Percentiles rank a stretch among this genome's conserved stretches.
Evolutionary conservation across 1,140 invertebrate genomes (phyloP).

Genomic region (Heliconius eleuchia): DNA sequence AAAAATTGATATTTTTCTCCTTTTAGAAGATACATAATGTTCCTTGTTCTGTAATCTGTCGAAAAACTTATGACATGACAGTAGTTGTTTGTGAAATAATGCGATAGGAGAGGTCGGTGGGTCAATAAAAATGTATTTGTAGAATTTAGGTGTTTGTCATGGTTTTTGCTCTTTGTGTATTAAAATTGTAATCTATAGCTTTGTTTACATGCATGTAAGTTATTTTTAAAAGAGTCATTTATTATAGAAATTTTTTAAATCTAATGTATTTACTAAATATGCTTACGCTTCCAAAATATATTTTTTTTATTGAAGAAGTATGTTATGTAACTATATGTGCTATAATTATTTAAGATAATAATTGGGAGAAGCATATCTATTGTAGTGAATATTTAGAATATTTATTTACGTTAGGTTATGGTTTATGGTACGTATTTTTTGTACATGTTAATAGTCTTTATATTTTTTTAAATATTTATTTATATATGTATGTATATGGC

Average conservation of each 20-base stretch:
- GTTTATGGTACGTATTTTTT: neutral
- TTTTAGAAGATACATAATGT: no score
- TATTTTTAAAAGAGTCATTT: slow-evolving; percentile 47
- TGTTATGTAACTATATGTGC: slow-evolving; percentile 53
- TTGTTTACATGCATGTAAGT: slow-evolving; percentile 69
- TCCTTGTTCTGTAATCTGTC: neutral
- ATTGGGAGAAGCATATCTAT: neutral
- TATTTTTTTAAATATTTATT: neutral
- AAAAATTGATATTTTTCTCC: no score
- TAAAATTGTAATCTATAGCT: slow-evolving; percentile 56
- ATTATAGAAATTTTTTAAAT: slow-evolving; percentile 35
- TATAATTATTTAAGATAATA: slow-evolving; percentile 19
- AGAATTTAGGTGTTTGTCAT: slow-evolving; percentile 63
- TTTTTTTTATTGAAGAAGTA: slow-evolving; percentile 40
- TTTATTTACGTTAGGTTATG: neutral
- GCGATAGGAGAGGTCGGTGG: slow-evolving; percentile 68
- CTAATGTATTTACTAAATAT: slow-evolving; percentile 27
- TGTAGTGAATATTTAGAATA: neutral
- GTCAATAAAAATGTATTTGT: slow-evolving; percentile 68
- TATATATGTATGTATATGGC: neutral
- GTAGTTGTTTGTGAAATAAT: slow-evolving; percentile 27
- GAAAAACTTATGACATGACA: slow-evolving; percentile 13
- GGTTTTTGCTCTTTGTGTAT: slow-evolving; percentile 72
- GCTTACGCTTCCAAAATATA: slow-evolving; percentile 43
- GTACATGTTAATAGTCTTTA: neutral